Percentiles rank a stretch among this genome's conserved stretches.
Conservation (phyloP, 2,797 vertebrate species). For the Pyrocephalus nanus region DNA sequence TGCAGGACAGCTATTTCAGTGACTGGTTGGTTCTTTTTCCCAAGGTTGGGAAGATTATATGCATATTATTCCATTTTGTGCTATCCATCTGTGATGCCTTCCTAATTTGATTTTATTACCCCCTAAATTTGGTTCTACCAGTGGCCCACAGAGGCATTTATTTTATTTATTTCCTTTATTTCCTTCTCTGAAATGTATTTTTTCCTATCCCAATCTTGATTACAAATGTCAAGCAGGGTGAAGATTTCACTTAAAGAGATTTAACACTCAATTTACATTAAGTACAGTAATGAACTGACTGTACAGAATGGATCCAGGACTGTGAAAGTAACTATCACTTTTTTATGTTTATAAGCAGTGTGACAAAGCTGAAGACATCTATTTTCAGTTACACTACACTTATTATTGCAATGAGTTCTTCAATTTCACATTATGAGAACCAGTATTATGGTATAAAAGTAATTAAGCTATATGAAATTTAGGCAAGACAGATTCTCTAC, state of each 20-base stretch:
- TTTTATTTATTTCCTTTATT: neutral
- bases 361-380: neutral
- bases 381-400: neutral
- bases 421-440: neutral
- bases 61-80: neutral
- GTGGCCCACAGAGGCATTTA: neutral
- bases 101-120: neutral
- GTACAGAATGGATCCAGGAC: neutral
- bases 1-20: neutral
- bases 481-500: neutral
- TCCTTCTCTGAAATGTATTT: neutral
- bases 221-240: neutral
- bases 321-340: neutral
- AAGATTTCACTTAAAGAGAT: neutral
- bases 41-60: neutral
- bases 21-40: neutral
- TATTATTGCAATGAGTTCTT: neutral
- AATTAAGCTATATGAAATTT: neutral
- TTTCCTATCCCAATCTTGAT: neutral
- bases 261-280: neutral
- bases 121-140: neutral
- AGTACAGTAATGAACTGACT: neutral
- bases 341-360: neutral
- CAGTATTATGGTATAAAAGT: neutral
- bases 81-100: neutral